Conservation (phyloP, 1,140 invertebrate species). For the Agrilus planipennis region DNA sequence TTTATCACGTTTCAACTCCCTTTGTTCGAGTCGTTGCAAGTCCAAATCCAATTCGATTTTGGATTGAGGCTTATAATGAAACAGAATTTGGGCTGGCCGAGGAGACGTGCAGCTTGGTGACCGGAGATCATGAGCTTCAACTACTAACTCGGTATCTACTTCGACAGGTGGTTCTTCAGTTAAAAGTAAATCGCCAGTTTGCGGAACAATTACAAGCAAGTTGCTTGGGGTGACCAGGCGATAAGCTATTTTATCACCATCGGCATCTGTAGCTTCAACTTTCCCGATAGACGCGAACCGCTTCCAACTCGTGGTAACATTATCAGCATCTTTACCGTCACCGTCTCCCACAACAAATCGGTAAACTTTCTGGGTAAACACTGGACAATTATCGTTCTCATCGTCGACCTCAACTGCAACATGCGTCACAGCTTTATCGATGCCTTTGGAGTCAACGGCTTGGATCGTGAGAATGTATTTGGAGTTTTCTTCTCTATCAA, state of each 20-base stretch:
- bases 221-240: constrained; percentile 65
- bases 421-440: constrained; percentile 60
- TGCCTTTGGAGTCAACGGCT: constrained; percentile 58
- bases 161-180: constrained; percentile 58
- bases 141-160: constrained; percentile 52
- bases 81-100: constrained; percentile 57
- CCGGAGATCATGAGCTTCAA: constrained; percentile 72
- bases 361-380: constrained; percentile 66
- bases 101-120: constrained; percentile 54
- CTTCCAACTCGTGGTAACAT: constrained; percentile 49
- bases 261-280: constrained; percentile 70
- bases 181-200: constrained; percentile 78
- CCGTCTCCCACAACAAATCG: constrained; percentile 56
- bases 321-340: constrained; percentile 39
- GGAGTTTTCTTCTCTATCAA: constrained; percentile 61
- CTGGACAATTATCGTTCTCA: constrained; percentile 82
- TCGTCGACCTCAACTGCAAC: constrained; percentile 65
- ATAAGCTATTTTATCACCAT: constrained; percentile 79
- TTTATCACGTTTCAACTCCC: constrained; percentile 55
- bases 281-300: constrained; percentile 68
- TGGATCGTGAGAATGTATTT: constrained; percentile 59
- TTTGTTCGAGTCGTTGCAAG: constrained; percentile 38
- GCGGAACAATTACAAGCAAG: constrained; percentile 74
- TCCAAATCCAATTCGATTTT: constrained; percentile 40
- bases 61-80: constrained; percentile 56